phyloP scores from a whole-genome alignment of 2,113 vertebrate genomes.

The Python bivittatus region DNA sequence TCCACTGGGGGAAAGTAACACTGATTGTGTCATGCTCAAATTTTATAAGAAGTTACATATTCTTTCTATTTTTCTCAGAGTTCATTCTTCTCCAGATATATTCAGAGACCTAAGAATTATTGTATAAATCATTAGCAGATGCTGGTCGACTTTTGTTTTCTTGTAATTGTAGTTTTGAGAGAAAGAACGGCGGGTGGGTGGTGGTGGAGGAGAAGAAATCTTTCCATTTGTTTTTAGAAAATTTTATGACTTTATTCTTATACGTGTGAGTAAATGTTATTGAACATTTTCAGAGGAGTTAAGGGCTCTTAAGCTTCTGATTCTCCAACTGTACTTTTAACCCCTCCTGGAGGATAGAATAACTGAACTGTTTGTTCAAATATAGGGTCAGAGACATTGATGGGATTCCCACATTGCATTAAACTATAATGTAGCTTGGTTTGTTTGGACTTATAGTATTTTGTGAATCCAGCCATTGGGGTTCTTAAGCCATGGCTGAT shows the following conservation, averaged over 20 bases:
- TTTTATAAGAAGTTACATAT: constrained; percentile 40
- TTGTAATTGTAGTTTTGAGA: constrained; percentile 42
- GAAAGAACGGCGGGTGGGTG: background rate
- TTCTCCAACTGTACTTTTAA: background rate
- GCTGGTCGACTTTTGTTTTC: constrained; percentile 52
- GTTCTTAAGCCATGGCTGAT: background rate
- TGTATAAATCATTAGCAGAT: constrained; percentile 59
- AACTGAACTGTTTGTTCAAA: background rate
- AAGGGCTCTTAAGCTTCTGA: background rate
- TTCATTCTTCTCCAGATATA: constrained; percentile 50
- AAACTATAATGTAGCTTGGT: background rate
- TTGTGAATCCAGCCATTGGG: background rate
- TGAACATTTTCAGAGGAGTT: constrained; percentile 18
- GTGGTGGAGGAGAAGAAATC: background rate
- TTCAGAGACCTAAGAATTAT: constrained; percentile 53
- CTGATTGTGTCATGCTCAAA: background rate
- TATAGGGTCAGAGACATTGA: background rate
- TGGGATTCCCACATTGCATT: background rate
- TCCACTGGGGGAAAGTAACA: background rate
- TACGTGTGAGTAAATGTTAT: constrained; percentile 15
- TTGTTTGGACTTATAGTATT: background rate
- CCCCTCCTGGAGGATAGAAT: background rate
- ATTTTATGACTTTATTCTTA: constrained; percentile 36
- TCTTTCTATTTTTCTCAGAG: constrained; percentile 44
- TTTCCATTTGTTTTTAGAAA: constrained; percentile 16